phyloP scores from a whole-genome alignment of 2,797 vertebrate species.

The Gallinago solitaria region DNA sequence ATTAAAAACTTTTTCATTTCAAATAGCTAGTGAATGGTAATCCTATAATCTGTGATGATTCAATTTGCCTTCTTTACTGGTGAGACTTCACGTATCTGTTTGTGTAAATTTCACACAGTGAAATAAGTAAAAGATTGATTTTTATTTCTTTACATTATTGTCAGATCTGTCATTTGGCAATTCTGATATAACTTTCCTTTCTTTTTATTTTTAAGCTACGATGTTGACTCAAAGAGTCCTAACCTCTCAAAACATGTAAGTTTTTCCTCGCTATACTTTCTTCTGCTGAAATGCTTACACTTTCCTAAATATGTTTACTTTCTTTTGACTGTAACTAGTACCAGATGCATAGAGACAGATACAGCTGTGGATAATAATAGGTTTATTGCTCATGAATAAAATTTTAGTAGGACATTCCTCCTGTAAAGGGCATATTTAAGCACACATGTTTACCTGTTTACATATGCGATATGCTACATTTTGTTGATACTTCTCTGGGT shows the following conservation, averaged over 20 bases:
- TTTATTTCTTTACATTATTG: neutral
- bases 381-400: neutral
- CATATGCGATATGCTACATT: neutral
- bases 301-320: neutral
- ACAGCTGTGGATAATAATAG: neutral
- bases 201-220: slow-evolving; percentile 83
- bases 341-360: neutral
- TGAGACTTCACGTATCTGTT: neutral
- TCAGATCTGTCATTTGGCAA: neutral
- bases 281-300: neutral
- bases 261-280: slow-evolving; percentile 24
- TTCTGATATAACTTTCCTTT: neutral
- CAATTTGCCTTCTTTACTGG: neutral
- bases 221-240: slow-evolving; percentile 96
- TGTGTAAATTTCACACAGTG: neutral
- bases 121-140: neutral
- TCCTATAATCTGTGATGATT: neutral
- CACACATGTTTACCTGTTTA: neutral
- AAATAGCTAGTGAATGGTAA: neutral
- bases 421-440: neutral
- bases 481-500: neutral
- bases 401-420: neutral
- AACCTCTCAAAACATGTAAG: slow-evolving; percentile 98
- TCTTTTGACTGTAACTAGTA: neutral
- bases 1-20: neutral